Percentiles rank a stretch among this genome's conserved stretches.
These are phyloP conservation scores for Enteromius treurensis DNA, from an alignment of 2,797 vertebrate species.

Conservation along the genomic window DNA sequence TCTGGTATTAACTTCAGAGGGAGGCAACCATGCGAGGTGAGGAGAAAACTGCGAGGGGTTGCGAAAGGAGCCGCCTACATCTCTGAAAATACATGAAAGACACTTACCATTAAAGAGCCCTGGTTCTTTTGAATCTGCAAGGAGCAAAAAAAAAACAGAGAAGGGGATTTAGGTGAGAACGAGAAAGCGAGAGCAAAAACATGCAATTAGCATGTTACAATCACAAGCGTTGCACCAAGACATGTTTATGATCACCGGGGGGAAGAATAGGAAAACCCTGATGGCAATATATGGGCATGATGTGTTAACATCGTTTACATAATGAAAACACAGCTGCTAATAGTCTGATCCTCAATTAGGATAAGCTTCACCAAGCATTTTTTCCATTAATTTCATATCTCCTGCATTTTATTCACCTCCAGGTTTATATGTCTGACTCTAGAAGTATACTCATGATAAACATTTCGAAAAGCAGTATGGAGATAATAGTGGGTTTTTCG, in stretches of 20 bases:
- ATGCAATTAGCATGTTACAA: slow-evolving; percentile 99
- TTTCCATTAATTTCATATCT: slow-evolving; percentile 87
- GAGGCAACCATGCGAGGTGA: slow-evolving; percentile 89
- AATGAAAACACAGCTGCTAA: slow-evolving; percentile 99
- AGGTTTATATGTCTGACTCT: slow-evolving; percentile 83
- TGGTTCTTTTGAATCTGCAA: slow-evolving; percentile 99
- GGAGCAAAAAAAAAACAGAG: slow-evolving; percentile 67
- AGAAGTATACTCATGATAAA: slow-evolving; percentile 52
- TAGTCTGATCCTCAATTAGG: slow-evolving; percentile 96
- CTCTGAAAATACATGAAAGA: slow-evolving; percentile 62
- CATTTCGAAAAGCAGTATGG: slow-evolving; percentile 37
- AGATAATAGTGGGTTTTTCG: background rate
- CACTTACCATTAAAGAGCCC: slow-evolving; percentile 99
- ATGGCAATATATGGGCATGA: slow-evolving; percentile 96
- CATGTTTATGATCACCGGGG: slow-evolving; percentile 99
- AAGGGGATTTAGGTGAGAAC: slow-evolving; percentile 69
- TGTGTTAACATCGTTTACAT: slow-evolving; percentile 99
- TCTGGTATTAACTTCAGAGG: slow-evolving; percentile 92
- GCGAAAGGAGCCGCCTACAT: slow-evolving; percentile 45
- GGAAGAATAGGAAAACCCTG: slow-evolving; percentile 99
- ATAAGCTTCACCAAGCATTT: slow-evolving; percentile 71
- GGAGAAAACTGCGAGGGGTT: slow-evolving; percentile 76
- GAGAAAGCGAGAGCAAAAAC: slow-evolving; percentile 63
- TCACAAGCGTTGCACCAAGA: slow-evolving; percentile 98
- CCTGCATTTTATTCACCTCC: slow-evolving; percentile 75